These are phyloP conservation scores for Apostichopus leukothele DNA, from an alignment of 53 echinoderm and acorn worm species.

Conservation along the genomic window DNA sequence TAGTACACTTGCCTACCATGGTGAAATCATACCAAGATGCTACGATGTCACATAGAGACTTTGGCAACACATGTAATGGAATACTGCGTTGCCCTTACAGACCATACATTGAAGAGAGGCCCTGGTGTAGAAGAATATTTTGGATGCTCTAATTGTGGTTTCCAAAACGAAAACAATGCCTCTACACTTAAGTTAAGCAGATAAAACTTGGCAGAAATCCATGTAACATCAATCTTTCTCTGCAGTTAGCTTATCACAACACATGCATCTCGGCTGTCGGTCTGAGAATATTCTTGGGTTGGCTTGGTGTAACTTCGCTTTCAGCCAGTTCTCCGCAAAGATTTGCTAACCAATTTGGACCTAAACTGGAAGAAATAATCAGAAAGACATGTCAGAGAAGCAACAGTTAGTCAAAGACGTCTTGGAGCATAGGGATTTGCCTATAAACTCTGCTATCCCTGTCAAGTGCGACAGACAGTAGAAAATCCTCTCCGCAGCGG, in stretches of 20 bases:
- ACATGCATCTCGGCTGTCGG: constrained; percentile 26
- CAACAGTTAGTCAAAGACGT: constrained; percentile 34
- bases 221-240: constrained; percentile 9
- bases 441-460: constrained; percentile 31
- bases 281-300: neutral
- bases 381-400: constrained; percentile 16
- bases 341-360: constrained; percentile 27
- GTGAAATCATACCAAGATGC: neutral
- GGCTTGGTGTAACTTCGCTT: neutral
- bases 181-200: neutral
- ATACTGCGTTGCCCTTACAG: constrained; percentile 1
- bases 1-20: neutral
- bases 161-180: neutral
- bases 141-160: neutral
- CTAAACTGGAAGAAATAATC: constrained; percentile 16
- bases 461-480: constrained; percentile 54
- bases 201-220: neutral
- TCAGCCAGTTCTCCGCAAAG: constrained; percentile 6
- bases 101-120: neutral
- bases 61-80: neutral
- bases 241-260: constrained; percentile 14
- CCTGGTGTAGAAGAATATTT: constrained; percentile 1
- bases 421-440: constrained; percentile 8
- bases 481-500: constrained; percentile 29
- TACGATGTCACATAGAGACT: neutral